phyloP scores from a whole-genome alignment of 2,888 invertebrate genomes.

The Brenthis daphne region DNA sequence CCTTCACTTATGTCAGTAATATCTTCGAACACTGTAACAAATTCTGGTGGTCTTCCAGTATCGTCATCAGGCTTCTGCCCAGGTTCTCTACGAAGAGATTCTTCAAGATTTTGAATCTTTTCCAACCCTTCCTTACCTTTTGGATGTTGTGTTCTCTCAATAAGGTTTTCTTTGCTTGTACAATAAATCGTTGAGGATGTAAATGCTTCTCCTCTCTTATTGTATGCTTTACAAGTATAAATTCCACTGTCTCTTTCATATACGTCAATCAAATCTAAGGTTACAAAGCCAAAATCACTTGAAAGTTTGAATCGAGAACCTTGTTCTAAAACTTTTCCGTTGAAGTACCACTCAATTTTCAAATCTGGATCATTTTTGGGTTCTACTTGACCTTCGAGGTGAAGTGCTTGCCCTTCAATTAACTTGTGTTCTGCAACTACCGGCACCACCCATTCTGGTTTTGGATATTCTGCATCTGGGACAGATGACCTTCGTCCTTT shows the following conservation, averaged over 20 bases:
- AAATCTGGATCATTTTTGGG: slow-evolving; percentile 96
- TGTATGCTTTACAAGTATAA: slow-evolving; percentile 95
- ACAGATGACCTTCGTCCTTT: slow-evolving; percentile 86
- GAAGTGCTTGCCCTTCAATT: slow-evolving; percentile 91
- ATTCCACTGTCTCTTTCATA: slow-evolving; percentile 97
- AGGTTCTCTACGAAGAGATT: slow-evolving; percentile 89
- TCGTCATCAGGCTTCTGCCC: slow-evolving; percentile 86
- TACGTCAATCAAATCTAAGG: slow-evolving; percentile 94
- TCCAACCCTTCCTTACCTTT: slow-evolving; percentile 96
- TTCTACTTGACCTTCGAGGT: slow-evolving; percentile 96
- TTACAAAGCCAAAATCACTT: slow-evolving; percentile 98
- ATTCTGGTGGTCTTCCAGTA: slow-evolving; percentile 92
- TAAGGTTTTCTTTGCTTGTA: slow-evolving; percentile 89
- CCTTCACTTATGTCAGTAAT: slow-evolving; percentile 94
- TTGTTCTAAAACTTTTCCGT: slow-evolving; percentile 92
- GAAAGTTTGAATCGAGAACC: slow-evolving; percentile 95
- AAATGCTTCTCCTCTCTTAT: slow-evolving; percentile 94
- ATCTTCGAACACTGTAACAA: slow-evolving; percentile 93
- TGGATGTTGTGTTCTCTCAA: slow-evolving; percentile 95
- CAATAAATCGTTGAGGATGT: slow-evolving; percentile 95
- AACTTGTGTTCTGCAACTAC: slow-evolving; percentile 90
- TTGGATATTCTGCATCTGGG: slow-evolving; percentile 90
- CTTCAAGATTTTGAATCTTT: slow-evolving; percentile 95
- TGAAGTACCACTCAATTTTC: slow-evolving; percentile 96
- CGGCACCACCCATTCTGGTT: slow-evolving; percentile 93